Evolutionary conservation across 2,113 vertebrate species (phyloP).

Genomic region (Antechinus flavipes): DNA sequence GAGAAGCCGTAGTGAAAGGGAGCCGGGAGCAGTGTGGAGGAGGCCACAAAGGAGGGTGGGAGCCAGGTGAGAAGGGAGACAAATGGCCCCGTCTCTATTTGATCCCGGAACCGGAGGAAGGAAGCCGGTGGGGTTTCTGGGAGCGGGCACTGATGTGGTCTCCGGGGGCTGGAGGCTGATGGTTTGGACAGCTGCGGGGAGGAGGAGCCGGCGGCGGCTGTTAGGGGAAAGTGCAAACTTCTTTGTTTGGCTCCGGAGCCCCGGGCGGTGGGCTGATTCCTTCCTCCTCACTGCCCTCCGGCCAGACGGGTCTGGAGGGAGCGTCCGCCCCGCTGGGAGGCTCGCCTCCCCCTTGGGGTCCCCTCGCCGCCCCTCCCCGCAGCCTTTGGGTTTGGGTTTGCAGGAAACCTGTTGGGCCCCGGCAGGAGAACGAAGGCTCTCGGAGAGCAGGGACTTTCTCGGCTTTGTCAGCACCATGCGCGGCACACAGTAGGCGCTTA

Average conservation of each 20-base stretch:
- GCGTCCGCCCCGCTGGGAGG: neutral
- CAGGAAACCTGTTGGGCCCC: neutral
- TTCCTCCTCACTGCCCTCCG: neutral
- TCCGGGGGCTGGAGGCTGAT: slow-evolving; percentile 31
- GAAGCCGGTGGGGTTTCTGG: neutral
- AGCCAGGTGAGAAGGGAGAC: neutral
- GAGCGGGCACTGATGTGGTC: neutral
- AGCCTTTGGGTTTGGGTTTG: neutral
- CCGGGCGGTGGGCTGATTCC: neutral
- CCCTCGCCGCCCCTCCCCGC: too few species aligned
- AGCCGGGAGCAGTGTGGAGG: neutral
- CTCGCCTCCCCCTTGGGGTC: neutral
- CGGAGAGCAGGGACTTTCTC: too few species aligned
- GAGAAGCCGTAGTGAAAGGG: neutral
- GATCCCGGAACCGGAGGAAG: neutral
- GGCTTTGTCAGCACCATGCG: neutral
- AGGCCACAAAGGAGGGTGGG: neutral
- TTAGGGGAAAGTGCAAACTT: neutral
- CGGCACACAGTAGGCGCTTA: too few species aligned
- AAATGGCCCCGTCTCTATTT: neutral
- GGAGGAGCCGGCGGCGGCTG: neutral
- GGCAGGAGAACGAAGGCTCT: neutral
- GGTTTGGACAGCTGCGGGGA: neutral
- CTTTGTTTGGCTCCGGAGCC: neutral
- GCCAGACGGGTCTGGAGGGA: too few species aligned